Percentiles rank a stretch among this genome's conserved stretches.
phyloP scores from a whole-genome alignment of 2,113 vertebrate genomes.

The Acrocephalus arundinaceus region DNA sequence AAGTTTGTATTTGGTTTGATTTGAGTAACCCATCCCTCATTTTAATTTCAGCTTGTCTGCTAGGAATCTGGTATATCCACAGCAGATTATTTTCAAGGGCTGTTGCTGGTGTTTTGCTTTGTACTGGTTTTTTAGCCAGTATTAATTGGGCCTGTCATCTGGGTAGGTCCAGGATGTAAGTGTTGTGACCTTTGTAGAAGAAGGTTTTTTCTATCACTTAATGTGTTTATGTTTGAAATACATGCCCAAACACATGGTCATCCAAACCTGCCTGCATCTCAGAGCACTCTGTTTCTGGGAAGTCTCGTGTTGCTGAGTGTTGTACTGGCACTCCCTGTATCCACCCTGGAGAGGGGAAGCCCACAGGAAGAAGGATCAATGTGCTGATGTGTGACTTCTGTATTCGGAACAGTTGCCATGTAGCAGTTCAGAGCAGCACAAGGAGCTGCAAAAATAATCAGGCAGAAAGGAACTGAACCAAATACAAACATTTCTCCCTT shows the following conservation, averaged over 20 bases:
- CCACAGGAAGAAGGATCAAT: neutral
- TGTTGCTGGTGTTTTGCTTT: slow-evolving; percentile 2
- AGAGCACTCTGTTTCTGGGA: neutral
- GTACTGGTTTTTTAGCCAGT: neutral
- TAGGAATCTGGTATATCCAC: neutral
- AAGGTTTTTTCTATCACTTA: neutral
- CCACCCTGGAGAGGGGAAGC: neutral
- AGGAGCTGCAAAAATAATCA: neutral
- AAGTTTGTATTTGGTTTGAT: neutral
- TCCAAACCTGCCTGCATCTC: neutral
- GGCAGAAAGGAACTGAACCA: neutral
- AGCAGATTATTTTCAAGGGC: neutral
- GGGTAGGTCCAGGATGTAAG: neutral
- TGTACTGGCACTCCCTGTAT: neutral
- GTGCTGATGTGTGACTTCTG: neutral
- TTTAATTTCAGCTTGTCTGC: neutral
- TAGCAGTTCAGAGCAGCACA: neutral
- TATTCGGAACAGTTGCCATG: neutral
- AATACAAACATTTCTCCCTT: neutral
- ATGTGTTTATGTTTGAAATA: slow-evolving; percentile 46
- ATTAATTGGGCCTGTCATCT: neutral
- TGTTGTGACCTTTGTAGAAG: neutral
- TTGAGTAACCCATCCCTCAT: neutral
- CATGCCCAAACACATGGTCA: neutral
- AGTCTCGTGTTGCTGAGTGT: neutral